Percentiles rank a stretch among this genome's conserved stretches.
Evolutionary conservation across 2,113 vertebrate species (phyloP).

Genomic region (Mormoops blainvillei): DNA sequence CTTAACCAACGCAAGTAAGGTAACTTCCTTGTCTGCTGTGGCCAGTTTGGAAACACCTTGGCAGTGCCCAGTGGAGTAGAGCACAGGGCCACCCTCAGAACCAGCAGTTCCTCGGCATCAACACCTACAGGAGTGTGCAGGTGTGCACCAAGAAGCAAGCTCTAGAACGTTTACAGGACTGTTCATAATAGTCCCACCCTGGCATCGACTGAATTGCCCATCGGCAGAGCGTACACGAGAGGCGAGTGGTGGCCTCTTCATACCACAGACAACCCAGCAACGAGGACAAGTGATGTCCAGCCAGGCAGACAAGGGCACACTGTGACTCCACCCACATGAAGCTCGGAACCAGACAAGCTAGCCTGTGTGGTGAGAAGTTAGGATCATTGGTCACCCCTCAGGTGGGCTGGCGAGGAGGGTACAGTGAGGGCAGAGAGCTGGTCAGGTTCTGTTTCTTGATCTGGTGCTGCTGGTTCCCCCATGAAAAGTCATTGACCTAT

Average conservation of each 20-base stretch:
- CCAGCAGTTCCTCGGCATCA: neutral
- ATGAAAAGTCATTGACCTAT: neutral
- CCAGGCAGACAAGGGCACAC: neutral
- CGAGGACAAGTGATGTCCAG: neutral
- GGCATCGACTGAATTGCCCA: neutral
- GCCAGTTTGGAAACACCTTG: neutral
- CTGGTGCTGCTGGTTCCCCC: neutral
- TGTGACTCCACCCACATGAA: neutral
- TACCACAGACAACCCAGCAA: neutral
- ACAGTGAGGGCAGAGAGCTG: neutral
- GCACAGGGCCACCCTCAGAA: neutral
- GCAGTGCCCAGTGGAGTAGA: neutral
- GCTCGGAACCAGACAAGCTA: neutral
- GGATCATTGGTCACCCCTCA: neutral
- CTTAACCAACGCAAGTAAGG: neutral
- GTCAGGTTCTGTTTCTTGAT: neutral
- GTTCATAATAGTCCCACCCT: neutral
- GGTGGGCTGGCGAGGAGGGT: neutral
- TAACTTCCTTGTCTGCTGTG: neutral
- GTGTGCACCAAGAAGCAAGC: neutral
- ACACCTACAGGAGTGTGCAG: neutral
- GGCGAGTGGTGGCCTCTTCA: neutral
- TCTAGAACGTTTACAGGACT: neutral
- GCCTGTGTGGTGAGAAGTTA: neutral
- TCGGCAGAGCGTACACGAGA: neutral